Evolutionary conservation across 2,797 vertebrate species (phyloP).

Genomic region (Lerista edwardsae): DNA sequence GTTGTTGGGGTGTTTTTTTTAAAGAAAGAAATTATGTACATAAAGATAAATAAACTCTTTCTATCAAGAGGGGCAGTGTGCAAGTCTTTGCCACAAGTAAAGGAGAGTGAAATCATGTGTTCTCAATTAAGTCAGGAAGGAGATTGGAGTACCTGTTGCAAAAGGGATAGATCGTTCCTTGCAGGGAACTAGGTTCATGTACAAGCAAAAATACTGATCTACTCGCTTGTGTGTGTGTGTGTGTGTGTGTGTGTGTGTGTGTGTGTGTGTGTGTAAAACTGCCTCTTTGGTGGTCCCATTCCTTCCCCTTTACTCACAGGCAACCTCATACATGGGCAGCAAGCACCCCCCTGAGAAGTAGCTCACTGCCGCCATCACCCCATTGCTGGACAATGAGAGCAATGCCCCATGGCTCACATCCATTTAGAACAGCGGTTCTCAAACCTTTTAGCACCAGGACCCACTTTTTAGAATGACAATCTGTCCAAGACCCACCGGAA

Average conservation of each 20-base stretch:
- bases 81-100: slow-evolving; percentile 8
- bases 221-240: no score
- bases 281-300: no score
- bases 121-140: background rate
- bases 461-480: no score
- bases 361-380: no score
- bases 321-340: no score
- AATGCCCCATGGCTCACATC: no score
- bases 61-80: slow-evolving; percentile 14
- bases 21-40: slow-evolving; percentile 63
- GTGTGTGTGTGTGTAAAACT: background rate
- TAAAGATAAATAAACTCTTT: slow-evolving; percentile 68
- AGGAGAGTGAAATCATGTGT: background rate
- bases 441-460: no score
- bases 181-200: background rate
- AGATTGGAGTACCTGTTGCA: background rate
- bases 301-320: background rate
- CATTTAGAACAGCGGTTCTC: no score
- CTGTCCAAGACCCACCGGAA: no score
- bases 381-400: no score
- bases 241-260: fast-evolving
- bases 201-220: background rate
- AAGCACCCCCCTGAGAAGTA: no score
- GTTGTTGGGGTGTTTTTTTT: background rate
- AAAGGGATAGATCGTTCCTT: no score